phyloP scores from a whole-genome alignment of 2,113 vertebrate species.

The Leptodactylus fuscus region DNA sequence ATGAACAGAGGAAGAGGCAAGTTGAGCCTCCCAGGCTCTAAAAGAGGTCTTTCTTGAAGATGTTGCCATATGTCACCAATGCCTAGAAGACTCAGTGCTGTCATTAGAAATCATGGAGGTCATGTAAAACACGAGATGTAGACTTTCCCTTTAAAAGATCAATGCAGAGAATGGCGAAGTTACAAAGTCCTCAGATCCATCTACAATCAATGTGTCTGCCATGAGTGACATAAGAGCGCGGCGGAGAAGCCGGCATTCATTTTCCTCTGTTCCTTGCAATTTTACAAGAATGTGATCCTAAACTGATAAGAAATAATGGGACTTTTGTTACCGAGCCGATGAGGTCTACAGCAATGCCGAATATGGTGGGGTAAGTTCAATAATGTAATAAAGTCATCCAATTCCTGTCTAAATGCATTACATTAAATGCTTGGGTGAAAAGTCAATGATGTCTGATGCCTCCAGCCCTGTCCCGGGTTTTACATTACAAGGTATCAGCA shows the following conservation, averaged over 20 bases:
- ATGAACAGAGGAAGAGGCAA: too few relatives aligned
- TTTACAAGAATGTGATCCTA: constrained; percentile 38
- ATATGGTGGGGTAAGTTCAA: constrained; percentile 38
- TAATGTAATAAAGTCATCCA: constrained; percentile 49
- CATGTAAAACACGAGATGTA: too few relatives aligned
- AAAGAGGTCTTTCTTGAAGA: too few relatives aligned
- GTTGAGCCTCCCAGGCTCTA: too few relatives aligned
- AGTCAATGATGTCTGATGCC: constrained; percentile 26
- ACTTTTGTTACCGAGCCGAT: constrained; percentile 22
- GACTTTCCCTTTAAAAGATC: neutral
- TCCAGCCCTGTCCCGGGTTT: constrained; percentile 28
- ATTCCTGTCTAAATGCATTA: constrained; percentile 47
- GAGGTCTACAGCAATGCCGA: constrained; percentile 20
- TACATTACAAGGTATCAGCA: constrained; percentile 40
- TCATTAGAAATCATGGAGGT: too few relatives aligned
- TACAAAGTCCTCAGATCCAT: neutral
- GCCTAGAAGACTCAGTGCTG: too few relatives aligned
- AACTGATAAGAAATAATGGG: constrained; percentile 49
- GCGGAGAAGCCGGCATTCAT: neutral
- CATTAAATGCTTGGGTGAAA: constrained; percentile 37
- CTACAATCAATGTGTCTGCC: neutral
- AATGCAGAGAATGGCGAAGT: neutral
- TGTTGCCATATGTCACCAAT: too few relatives aligned
- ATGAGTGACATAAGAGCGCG: neutral
- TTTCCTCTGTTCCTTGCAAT: constrained; percentile 40